Percentiles rank a stretch among this genome's conserved stretches.
These are phyloP conservation scores for Calephelis nemesis DNA, from an alignment of 1,140 invertebrate species.

Conservation along the genomic window DNA sequence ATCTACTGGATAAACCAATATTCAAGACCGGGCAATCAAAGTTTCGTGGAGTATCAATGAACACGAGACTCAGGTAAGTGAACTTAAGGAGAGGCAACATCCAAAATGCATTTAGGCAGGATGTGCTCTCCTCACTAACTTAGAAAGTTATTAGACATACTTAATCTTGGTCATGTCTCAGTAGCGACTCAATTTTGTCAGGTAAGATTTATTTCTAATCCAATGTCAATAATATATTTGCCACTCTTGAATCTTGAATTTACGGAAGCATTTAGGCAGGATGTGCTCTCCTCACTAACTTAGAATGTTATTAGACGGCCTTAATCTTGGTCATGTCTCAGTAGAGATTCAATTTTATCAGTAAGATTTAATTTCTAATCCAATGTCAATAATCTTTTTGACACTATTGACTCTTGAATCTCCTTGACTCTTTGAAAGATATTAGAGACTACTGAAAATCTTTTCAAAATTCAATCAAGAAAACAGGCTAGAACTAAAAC, in stretches of 20 bases:
- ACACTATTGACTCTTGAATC: too few species aligned
- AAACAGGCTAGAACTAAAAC: too few species aligned
- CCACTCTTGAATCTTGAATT: too few species aligned
- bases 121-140: slow-evolving; percentile 1
- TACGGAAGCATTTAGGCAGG: background rate
- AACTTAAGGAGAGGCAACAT: slow-evolving; percentile 3
- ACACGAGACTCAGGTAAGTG: background rate
- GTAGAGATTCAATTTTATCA: background rate
- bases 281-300: slow-evolving; percentile 1
- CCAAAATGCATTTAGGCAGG: slow-evolving; percentile 7
- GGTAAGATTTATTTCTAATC: background rate
- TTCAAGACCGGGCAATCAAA: background rate
- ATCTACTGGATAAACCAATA: too few species aligned
- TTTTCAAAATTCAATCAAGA: too few species aligned
- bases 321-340: background rate
- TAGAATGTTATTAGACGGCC: slow-evolving; percentile 3
- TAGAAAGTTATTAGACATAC: slow-evolving; percentile 1
- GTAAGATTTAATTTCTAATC: background rate
- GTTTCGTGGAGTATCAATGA: background rate
- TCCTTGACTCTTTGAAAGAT: too few species aligned
- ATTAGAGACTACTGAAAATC: too few species aligned
- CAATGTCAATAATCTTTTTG: background rate
- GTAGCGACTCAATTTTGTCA: background rate
- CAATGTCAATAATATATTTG: background rate
- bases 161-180: background rate